Evolutionary conservation across 2,797 vertebrate species (phyloP).

Genomic region (Synaphobranchus kaupii): DNA sequence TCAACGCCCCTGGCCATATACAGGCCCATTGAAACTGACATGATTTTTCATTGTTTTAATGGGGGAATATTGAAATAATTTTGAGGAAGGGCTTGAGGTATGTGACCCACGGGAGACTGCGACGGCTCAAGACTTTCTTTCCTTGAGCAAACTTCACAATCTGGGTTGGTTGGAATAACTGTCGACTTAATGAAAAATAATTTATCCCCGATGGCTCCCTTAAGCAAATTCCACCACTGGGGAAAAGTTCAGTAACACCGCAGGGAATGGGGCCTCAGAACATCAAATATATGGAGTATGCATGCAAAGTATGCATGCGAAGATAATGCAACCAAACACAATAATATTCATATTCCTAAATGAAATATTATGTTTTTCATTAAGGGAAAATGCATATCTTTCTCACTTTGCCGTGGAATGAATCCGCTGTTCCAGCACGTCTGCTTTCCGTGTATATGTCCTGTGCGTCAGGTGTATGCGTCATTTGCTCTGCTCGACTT

Average conservation of each 20-base stretch:
- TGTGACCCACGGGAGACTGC: conserved; percentile 21
- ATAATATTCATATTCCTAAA: not conserved
- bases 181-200: conserved; percentile 26
- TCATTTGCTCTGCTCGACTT: not conserved
- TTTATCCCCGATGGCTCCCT: conserved; percentile 9
- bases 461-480: not conserved
- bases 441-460: not conserved
- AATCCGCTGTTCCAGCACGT: not conserved
- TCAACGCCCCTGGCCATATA: not conserved
- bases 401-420: not conserved
- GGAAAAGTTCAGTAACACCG: not conserved
- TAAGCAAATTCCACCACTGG: not conserved
- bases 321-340: not conserved
- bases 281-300: not conserved
- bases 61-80: conserved; percentile 26
- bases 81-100: conserved; percentile 7
- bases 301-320: not conserved
- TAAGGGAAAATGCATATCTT: not conserved
- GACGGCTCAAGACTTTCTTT: conserved; percentile 26
- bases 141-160: conserved; percentile 16
- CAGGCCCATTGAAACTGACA: conserved; percentile 18
- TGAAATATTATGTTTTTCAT: not conserved
- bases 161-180: conserved; percentile 5
- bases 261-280: not conserved
- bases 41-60: conserved; percentile 31